These are phyloP conservation scores for Ptychoptera albimana DNA, from an alignment of 2,888 invertebrate species.

Conservation along the genomic window DNA sequence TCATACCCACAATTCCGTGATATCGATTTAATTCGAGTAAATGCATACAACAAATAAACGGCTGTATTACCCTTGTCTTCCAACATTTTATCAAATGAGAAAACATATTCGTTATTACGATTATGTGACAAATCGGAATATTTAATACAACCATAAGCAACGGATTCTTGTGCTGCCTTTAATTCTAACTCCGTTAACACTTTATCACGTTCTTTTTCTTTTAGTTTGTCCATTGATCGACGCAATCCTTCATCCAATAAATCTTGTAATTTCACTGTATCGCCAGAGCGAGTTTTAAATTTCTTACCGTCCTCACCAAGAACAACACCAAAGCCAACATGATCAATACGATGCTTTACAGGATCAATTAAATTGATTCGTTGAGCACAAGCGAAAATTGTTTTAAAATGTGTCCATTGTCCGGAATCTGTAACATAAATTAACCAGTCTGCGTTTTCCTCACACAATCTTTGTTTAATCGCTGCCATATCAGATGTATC, in stretches of 20 bases:
- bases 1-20: conserved; percentile 43
- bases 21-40: conserved; percentile 85
- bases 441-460: conserved; percentile 78
- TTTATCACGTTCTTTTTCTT: conserved; percentile 75
- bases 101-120: conserved; percentile 85
- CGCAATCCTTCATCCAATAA: conserved; percentile 83
- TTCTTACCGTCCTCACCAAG: conserved; percentile 98
- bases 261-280: conserved; percentile 75
- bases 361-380: conserved; percentile 58
- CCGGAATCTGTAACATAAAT: conserved; percentile 92
- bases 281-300: conserved; percentile 96
- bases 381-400: conserved; percentile 63
- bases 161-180: conserved; percentile 66
- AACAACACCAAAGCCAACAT: conserved; percentile 93
- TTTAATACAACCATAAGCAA: conserved; percentile 97
- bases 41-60: conserved; percentile 88
- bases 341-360: conserved; percentile 54
- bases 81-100: conserved; percentile 98
- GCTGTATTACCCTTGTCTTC: conserved; percentile 99
- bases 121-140: conserved; percentile 95
- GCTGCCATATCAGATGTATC: conserved; percentile 97
- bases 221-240: conserved; percentile 63
- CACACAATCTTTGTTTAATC: conserved; percentile 63
- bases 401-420: conserved; percentile 50
- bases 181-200: conserved; percentile 69